Conservation (phyloP, 2,888 invertebrate genomes). For the Cryptocheilus praepositus region DNA sequence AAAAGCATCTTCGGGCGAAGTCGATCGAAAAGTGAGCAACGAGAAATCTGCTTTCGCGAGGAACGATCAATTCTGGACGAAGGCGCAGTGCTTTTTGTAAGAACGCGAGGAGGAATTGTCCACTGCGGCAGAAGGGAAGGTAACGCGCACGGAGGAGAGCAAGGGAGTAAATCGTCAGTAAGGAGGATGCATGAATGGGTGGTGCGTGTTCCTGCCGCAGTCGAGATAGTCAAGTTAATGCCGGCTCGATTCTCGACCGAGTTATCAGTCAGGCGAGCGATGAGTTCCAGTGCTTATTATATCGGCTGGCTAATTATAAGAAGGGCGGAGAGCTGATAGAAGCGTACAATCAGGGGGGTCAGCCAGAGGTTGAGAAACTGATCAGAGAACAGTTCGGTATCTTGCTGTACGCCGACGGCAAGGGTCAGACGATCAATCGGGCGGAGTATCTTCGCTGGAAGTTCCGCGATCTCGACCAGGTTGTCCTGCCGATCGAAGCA, state of each 20-base stretch:
- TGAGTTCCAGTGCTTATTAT: conserved; percentile 90
- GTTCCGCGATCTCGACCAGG: conserved; percentile 87
- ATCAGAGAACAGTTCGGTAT: conserved; percentile 91
- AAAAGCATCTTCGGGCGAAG: no score
- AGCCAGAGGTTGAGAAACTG: conserved; percentile 87
- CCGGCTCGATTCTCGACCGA: conserved; percentile 90
- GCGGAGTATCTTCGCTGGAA: conserved; percentile 94
- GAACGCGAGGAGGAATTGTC: no score
- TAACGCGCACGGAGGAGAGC: not conserved
- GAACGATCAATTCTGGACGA: no score
- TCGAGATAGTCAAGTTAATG: conserved; percentile 72
- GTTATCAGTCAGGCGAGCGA: conserved; percentile 92
- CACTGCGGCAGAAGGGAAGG: no score
- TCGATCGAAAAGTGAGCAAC: no score
- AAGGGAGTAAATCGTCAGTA: conserved; percentile 10
- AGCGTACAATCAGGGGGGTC: conserved; percentile 90
- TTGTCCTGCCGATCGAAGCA: conserved; percentile 91
- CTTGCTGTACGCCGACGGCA: conserved; percentile 91
- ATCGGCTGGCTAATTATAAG: conserved; percentile 92
- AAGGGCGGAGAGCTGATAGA: conserved; percentile 93
- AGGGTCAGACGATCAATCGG: conserved; percentile 89
- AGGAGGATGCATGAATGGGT: conserved; percentile 70
- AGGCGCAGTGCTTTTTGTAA: no score
- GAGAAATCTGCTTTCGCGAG: no score
- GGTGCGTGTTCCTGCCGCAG: conserved; percentile 70